A percentile compares a stretch with the other conserved stretches of the same genome.
Conservation (phyloP, 92 coral and sea anemone genomes). For the Desmophyllum pertusum region DNA sequence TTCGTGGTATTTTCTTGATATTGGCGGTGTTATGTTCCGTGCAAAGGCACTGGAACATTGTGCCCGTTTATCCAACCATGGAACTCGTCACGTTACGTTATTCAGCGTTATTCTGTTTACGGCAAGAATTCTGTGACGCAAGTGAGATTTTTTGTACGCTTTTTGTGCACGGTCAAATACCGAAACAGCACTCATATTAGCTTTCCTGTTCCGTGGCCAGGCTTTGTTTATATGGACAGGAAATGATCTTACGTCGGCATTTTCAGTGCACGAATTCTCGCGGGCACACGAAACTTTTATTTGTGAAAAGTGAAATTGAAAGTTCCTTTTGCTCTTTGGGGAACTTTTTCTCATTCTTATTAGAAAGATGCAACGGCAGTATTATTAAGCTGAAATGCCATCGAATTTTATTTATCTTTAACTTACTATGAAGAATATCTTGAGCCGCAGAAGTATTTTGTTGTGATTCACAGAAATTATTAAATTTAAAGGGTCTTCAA, state of each 20-base stretch:
- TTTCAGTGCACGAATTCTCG: background rate
- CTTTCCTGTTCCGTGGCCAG: background rate
- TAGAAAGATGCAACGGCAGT: background rate
- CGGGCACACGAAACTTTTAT: background rate
- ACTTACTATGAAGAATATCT: background rate
- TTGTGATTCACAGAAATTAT: background rate
- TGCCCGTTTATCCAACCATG: background rate
- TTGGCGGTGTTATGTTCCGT: background rate
- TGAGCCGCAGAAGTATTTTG: background rate
- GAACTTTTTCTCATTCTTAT: background rate
- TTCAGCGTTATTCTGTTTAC: background rate
- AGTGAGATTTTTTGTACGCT: too few relatives aligned
- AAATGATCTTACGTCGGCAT: conserved; percentile 27
- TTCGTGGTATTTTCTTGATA: background rate
- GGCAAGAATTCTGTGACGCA: conserved; percentile 36
- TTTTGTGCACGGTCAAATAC: conserved; percentile 21
- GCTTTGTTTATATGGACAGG: conserved; percentile 33
- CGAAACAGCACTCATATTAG: conserved; percentile 5
- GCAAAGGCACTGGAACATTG: background rate
- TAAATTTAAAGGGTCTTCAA: too few relatives aligned
- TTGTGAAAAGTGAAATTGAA: conserved; percentile 1
- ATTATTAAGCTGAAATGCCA: background rate
- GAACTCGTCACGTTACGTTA: background rate
- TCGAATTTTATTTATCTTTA: background rate
- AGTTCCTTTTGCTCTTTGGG: background rate